Evolutionary conservation across 1,140 invertebrate species (phyloP).

Genomic region (Lysiphlebus fabarum): DNA sequence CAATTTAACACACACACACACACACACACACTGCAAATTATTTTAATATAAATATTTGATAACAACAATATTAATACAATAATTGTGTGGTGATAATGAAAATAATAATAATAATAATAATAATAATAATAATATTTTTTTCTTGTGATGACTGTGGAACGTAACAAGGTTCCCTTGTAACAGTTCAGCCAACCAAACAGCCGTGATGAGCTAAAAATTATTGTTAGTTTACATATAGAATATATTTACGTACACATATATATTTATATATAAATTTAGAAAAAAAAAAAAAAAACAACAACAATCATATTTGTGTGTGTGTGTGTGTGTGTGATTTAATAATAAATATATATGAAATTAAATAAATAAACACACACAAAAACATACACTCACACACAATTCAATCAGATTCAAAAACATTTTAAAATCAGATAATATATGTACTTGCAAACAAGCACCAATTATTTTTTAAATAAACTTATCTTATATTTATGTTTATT

Average conservation of each 20-base stretch:
- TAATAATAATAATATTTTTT: slow-evolving; percentile 23
- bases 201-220: slow-evolving; percentile 55
- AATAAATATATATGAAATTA: too few species aligned
- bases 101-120: too few species aligned
- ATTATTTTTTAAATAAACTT: too few species aligned
- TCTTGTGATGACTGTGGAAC: slow-evolving; percentile 56
- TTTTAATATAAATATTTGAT: slow-evolving; percentile 29
- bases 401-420: too few species aligned
- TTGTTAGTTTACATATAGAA: slow-evolving; percentile 26
- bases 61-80: slow-evolving; percentile 1
- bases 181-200: slow-evolving; percentile 58
- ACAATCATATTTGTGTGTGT: too few species aligned
- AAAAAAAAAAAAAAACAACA: too few species aligned
- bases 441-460: too few species aligned
- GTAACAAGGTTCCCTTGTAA: slow-evolving; percentile 58
- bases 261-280: too few species aligned
- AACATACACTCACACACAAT: not conserved
- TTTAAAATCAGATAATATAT: too few species aligned
- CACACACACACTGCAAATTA: slow-evolving; percentile 46
- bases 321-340: too few species aligned
- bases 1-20: slow-evolving; percentile 49
- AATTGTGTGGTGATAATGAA: slow-evolving; percentile 22
- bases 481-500: too few species aligned
- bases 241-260: too few species aligned
- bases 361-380: not conserved